Base-by-base conservation (phyloP, 2,888 invertebrate genomes). In the Ormyrus thymus region DNA sequence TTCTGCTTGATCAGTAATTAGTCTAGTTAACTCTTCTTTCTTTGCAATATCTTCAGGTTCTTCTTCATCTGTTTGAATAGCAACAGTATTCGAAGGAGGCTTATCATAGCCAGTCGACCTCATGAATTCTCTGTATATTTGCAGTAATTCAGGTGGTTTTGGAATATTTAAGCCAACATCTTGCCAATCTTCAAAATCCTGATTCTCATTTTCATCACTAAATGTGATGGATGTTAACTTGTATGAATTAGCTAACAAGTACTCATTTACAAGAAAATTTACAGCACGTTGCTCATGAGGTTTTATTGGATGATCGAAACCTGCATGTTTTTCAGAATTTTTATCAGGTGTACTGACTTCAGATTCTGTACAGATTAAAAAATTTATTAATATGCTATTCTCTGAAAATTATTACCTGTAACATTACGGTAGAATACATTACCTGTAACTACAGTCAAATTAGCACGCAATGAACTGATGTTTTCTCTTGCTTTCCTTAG, bases 181-280 rank as follows among this genome's bases (percentile, higher is more conserved):
- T 89, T 97, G 96, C 97, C 97, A 97, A 87, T 96, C 96, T 90
- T 97, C 96, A 91, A 96, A 96, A 90, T 96, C 96, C 94, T 97
- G 97, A 89, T 96, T 93, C 86, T 95, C 95, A 91, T 96, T 97
- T 92, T 97, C 97, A 92, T 97, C 97, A 55, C 96, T 94, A 91
- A 97, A 97, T 66, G 97, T 97, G 81, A 97, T 96, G 0, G 97
- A 95, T 4, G 97, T 96, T 43, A 97, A 91, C 90, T 97, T 97
- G 88, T 96, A 97, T 79, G 95, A 94, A 88, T 95, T 93, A 15
- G 93, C 90, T 68, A 97, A 90, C 15, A 97, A 91, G 88, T 97
- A 97, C 88, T 97, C 97, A 90, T 97, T 96, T 69, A 97, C 94
- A 29, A 97, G 92, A 90, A 95, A 97, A 90, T 97, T 97, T 1